These are phyloP conservation scores for Criorhina ranunculi DNA, from an alignment of 2,888 invertebrate species.

Conservation along the genomic window DNA sequence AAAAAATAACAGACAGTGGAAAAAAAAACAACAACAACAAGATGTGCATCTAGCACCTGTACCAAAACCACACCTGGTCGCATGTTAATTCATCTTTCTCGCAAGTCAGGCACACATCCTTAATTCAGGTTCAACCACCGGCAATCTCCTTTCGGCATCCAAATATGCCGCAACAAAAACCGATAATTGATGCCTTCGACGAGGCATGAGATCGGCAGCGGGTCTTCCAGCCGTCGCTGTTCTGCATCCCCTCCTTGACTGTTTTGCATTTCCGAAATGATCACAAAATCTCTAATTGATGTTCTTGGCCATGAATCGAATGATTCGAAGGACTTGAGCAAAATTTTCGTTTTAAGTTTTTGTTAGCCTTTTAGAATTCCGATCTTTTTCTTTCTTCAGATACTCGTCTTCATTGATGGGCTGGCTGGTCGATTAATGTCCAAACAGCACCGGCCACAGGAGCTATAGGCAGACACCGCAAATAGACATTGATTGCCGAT, in stretches of 20 bases:
- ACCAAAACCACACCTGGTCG: slow-evolving; percentile 77
- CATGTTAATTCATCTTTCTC: slow-evolving; percentile 74
- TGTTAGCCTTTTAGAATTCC: slow-evolving; percentile 57
- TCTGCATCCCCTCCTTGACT: slow-evolving; percentile 12
- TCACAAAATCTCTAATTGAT: slow-evolving; percentile 76
- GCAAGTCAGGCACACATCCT: slow-evolving; percentile 76
- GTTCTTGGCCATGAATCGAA: slow-evolving; percentile 73
- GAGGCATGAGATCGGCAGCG: slow-evolving; percentile 73
- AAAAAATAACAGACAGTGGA: slow-evolving; percentile 18
- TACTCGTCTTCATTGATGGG: slow-evolving; percentile 1
- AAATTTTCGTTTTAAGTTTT: slow-evolving; percentile 67
- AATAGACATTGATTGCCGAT: slow-evolving; percentile 76
- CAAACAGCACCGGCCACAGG: slow-evolving; percentile 62
- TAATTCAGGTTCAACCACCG: slow-evolving; percentile 76
- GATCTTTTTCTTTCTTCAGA: slow-evolving; percentile 47
- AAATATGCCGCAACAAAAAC: slow-evolving; percentile 65
- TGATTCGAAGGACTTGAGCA: slow-evolving; percentile 57
- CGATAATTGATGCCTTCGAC: slow-evolving; percentile 74
- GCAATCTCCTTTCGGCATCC: slow-evolving; percentile 71
- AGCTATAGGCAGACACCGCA: slow-evolving; percentile 73
- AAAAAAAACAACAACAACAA: slow-evolving; percentile 17
- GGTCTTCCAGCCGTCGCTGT: slow-evolving; percentile 61
- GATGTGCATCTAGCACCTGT: slow-evolving; percentile 74
- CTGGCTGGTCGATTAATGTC: slow-evolving; percentile 60
- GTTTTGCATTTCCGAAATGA: slow-evolving; percentile 75